A percentile compares a stretch with the other conserved stretches of the same genome.
phyloP scores from a whole-genome alignment of 2,797 vertebrate species.

The Lepilemur septentrionalis region DNA sequence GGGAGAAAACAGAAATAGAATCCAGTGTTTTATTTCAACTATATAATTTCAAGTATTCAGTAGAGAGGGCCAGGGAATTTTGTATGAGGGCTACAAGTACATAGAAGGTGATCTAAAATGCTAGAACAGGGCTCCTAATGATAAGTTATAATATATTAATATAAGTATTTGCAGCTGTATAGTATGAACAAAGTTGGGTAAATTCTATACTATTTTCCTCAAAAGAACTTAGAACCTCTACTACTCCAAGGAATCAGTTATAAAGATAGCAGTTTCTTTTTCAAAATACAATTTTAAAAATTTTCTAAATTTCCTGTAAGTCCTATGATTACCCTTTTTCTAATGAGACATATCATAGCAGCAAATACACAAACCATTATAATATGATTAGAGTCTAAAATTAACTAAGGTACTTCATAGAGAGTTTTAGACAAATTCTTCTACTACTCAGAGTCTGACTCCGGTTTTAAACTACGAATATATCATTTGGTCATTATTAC shows the following conservation, averaged over 20 bases:
- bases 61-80: not conserved
- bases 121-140: not conserved
- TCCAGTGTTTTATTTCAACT: not conserved
- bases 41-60: not conserved
- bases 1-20: slow-evolving; percentile 41
- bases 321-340: not conserved
- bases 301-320: not conserved
- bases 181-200: not conserved
- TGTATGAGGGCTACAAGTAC: not conserved
- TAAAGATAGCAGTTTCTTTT: not conserved
- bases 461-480: slow-evolving; percentile 62
- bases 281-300: not conserved
- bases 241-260: not conserved
- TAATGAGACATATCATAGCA: slow-evolving; percentile 38
- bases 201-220: slow-evolving; percentile 7
- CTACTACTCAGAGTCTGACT: slow-evolving; percentile 37
- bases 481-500: slow-evolving; percentile 75
- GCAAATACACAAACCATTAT: slow-evolving; percentile 11
- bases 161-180: not conserved
- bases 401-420: slow-evolving; percentile 43
- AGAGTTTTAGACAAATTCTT: slow-evolving; percentile 43
- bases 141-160: not conserved
- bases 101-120: slow-evolving; percentile 6
- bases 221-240: slow-evolving; percentile 43
- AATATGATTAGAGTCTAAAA: slow-evolving; percentile 54